These are phyloP conservation scores for Pseudomyrmex sp. DNA, from an alignment of 1,140 invertebrate species.

Conservation along the genomic window DNA sequence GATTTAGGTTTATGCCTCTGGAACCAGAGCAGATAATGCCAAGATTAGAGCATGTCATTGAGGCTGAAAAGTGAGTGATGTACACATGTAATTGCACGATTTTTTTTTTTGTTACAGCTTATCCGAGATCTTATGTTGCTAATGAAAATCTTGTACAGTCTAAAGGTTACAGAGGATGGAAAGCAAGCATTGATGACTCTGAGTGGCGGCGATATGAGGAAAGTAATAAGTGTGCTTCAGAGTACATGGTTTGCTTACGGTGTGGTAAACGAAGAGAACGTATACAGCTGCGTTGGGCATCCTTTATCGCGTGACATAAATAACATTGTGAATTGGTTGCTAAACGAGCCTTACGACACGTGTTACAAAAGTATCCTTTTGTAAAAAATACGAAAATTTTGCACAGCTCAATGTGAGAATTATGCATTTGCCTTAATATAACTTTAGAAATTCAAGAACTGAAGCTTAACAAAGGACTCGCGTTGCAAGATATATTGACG, in stretches of 20 bases:
- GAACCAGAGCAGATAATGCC: slow-evolving; percentile 95
- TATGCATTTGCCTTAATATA: slow-evolving; percentile 71
- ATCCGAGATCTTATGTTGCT: background rate
- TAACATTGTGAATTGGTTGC: slow-evolving; percentile 94
- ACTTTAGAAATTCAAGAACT: slow-evolving; percentile 92
- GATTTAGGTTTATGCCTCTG: slow-evolving; percentile 98
- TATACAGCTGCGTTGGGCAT: slow-evolving; percentile 98
- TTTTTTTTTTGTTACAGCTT: slow-evolving; percentile 51
- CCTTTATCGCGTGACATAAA: slow-evolving; percentile 96
- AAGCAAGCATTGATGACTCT: slow-evolving; percentile 95
- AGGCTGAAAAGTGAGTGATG: slow-evolving; percentile 92
- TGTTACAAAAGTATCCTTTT: slow-evolving; percentile 94
- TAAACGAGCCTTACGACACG: slow-evolving; percentile 93
- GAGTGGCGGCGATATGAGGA: slow-evolving; percentile 99
- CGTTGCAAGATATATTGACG: slow-evolving; percentile 95
- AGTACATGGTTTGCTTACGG: slow-evolving; percentile 95
- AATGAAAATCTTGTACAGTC: slow-evolving; percentile 85
- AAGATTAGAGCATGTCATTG: slow-evolving; percentile 93
- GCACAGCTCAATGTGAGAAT: slow-evolving; percentile 51
- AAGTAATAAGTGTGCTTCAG: slow-evolving; percentile 98
- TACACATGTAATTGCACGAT: background rate
- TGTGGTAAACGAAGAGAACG: slow-evolving; percentile 94
- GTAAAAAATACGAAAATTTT: slow-evolving; percentile 22
- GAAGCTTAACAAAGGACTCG: slow-evolving; percentile 94
- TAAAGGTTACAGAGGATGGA: slow-evolving; percentile 95